Percentiles rank a stretch among this genome's conserved stretches.
phyloP scores from a whole-genome alignment of 2,113 vertebrate species.

The Carollia perspicillata region DNA sequence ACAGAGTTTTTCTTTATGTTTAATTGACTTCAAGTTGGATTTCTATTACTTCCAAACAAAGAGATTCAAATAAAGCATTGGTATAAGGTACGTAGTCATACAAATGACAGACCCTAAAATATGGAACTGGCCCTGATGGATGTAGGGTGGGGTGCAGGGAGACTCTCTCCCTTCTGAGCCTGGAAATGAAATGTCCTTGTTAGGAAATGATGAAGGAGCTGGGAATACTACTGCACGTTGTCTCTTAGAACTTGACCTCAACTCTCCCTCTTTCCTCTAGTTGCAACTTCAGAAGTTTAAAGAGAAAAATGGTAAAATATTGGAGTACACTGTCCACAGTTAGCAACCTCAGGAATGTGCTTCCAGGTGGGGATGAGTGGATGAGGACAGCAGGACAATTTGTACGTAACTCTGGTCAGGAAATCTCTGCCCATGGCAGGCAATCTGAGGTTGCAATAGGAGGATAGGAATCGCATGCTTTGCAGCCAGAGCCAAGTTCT shows the following conservation, averaged over 20 bases:
- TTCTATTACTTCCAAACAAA: constrained; percentile 55
- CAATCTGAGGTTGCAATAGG: neutral
- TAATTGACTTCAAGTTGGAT: constrained; percentile 50
- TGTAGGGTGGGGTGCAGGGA: neutral
- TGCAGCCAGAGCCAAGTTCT: neutral
- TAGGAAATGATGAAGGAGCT: neutral
- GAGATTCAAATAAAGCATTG: neutral
- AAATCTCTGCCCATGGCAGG: neutral
- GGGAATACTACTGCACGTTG: neutral
- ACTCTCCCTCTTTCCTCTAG: neutral
- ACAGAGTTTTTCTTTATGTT: constrained; percentile 31
- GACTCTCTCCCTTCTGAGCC: neutral
- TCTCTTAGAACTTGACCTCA: neutral
- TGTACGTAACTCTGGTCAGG: neutral
- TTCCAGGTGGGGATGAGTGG: neutral
- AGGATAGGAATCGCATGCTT: neutral
- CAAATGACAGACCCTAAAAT: neutral
- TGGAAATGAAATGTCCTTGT: neutral
- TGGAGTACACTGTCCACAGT: neutral
- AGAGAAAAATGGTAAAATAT: neutral
- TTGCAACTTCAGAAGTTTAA: neutral
- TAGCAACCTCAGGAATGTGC: neutral
- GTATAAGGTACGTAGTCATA: neutral
- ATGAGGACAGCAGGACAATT: neutral
- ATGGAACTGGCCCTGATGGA: neutral